phyloP scores from a whole-genome alignment of 2,113 vertebrate species.

The Zootoca vivipara region DNA sequence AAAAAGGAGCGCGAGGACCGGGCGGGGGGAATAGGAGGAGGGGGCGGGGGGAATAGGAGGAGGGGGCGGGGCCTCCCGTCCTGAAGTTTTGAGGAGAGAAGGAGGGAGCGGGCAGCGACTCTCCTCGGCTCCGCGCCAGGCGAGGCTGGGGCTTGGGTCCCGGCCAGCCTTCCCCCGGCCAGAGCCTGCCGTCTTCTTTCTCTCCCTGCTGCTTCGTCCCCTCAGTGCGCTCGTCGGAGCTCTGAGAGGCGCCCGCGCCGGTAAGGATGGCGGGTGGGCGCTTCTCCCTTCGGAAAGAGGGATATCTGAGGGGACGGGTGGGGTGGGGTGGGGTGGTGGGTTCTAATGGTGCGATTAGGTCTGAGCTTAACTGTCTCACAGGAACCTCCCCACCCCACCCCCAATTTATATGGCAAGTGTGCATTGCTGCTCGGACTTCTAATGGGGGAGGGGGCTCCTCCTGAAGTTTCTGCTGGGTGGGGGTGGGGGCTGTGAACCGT shows the following conservation, averaged over 20 bases:
- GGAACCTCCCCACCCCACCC: too few species aligned
- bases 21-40: background rate
- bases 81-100: too few species aligned
- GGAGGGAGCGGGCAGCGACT: background rate
- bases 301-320: too few species aligned
- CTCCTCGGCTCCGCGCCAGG: background rate
- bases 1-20: background rate
- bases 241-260: background rate
- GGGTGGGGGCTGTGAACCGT: too few species aligned
- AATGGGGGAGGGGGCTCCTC: too few species aligned
- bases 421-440: too few species aligned
- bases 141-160: background rate
- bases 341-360: too few species aligned
- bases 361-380: too few species aligned
- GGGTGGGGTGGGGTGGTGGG: background rate
- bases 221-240: too few species aligned
- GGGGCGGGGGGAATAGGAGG: background rate
- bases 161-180: background rate
- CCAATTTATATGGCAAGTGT: too few species aligned
- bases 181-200: background rate
- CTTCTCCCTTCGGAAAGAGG: background rate
- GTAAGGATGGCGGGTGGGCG: background rate
- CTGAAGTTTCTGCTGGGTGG: too few species aligned
- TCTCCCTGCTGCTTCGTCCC: background rate
- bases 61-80: background rate